Percentiles rank a stretch among this genome's conserved stretches.
Conservation (phyloP, 1,140 invertebrate genomes). For the Heliconius melpomene region DNA sequence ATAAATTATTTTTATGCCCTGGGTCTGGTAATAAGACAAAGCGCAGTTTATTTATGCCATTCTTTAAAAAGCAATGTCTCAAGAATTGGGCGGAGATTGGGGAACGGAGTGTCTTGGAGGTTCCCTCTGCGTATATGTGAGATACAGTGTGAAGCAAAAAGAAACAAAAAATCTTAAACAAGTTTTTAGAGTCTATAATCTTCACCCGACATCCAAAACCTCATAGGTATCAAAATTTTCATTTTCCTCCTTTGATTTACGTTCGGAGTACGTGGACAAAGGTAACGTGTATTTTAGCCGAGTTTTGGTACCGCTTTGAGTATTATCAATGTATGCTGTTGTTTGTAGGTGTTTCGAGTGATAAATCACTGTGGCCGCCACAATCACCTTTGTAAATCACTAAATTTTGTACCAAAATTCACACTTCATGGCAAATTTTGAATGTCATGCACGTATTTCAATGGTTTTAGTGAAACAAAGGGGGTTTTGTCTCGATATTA, state of each 20-base stretch:
- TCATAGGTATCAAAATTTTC: neutral
- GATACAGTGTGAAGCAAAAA: too few relatives aligned
- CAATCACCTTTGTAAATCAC: constrained; percentile 29
- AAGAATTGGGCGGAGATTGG: neutral
- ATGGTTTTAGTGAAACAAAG: neutral
- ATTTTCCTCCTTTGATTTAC: neutral
- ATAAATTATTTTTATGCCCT: neutral
- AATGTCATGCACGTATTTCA: neutral
- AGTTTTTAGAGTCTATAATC: neutral
- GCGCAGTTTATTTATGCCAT: neutral
- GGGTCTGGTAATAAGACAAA: neutral
- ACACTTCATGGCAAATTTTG: neutral
- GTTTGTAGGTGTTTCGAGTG: constrained; percentile 5
- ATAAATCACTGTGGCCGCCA: constrained; percentile 25
- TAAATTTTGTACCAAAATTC: constrained; percentile 11
- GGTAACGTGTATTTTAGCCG: constrained; percentile 16
- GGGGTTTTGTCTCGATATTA: neutral
- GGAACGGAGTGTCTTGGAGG: too few relatives aligned
- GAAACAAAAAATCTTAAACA: too few relatives aligned
- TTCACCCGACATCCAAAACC: neutral
- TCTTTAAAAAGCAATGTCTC: neutral
- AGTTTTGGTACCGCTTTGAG: constrained; percentile 20
- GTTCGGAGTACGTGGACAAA: neutral
- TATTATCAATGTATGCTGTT: constrained; percentile 11
- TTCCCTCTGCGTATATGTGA: too few relatives aligned